Evolutionary conservation across 2,113 vertebrate genomes (phyloP).

Genomic region (Apodemus speciosus): DNA sequence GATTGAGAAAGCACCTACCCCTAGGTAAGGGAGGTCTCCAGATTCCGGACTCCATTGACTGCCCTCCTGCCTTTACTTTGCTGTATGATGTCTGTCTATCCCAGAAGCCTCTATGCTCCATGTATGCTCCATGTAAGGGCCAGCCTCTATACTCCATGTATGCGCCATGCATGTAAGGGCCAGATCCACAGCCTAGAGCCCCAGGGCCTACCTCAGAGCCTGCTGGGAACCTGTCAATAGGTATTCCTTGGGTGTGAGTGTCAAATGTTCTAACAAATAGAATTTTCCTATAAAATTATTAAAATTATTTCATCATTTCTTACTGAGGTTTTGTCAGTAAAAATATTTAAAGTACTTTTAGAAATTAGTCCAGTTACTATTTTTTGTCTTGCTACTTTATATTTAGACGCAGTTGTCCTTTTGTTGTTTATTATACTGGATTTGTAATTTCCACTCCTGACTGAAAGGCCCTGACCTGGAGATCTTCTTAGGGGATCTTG

Average conservation of each 20-base stretch:
- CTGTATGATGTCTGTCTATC: not conserved
- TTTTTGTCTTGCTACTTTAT: not conserved
- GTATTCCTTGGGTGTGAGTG: not conserved
- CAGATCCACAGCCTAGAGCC: not conserved
- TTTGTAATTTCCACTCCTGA: not conserved
- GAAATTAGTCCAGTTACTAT: not conserved
- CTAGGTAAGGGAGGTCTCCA: not conserved
- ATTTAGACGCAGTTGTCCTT: not conserved
- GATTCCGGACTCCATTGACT: not conserved
- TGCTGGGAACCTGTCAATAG: not conserved
- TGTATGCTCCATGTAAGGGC: too few relatives aligned
- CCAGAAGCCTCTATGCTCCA: not conserved
- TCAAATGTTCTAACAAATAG: constrained; percentile 26
- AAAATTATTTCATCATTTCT: not conserved
- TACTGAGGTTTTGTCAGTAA: not conserved
- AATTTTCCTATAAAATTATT: not conserved
- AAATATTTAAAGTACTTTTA: not conserved
- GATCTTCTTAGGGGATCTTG: not conserved
- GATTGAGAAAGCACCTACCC: not conserved
- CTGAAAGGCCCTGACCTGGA: not conserved
- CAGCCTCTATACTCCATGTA: not conserved
- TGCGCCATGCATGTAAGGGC: not conserved
- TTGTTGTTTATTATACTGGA: not conserved
- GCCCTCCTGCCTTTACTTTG: not conserved
- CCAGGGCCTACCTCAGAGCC: not conserved